Percentiles rank a stretch among this genome's conserved stretches.
phyloP scores from a whole-genome alignment of 2,888 invertebrate species.

The Rotaria sp. region DNA sequence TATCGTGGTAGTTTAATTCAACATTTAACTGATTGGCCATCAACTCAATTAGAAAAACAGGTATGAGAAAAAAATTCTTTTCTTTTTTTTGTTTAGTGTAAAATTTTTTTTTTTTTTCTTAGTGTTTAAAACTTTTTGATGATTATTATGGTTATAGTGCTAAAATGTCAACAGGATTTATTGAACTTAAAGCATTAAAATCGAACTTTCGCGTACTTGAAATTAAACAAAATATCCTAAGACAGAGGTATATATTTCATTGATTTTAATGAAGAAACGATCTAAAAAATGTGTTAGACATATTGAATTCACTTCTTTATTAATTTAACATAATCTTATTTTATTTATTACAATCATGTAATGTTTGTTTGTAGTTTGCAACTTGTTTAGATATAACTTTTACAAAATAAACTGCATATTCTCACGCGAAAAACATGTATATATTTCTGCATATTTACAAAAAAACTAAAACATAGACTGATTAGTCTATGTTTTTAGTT shows the following conservation, averaged over 20 bases:
- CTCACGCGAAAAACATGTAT: too few relatives aligned
- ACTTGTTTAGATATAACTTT: too few relatives aligned
- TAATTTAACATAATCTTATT: too few relatives aligned
- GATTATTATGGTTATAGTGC: constrained; percentile 29
- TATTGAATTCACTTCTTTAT: too few relatives aligned
- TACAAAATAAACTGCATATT: too few relatives aligned
- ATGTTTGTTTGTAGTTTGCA: too few relatives aligned
- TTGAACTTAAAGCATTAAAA: constrained; percentile 24
- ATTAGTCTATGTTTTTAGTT: too few relatives aligned
- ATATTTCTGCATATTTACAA: too few relatives aligned
- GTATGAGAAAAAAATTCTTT: not conserved
- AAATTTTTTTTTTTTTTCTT: not conserved
- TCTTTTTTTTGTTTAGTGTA: not conserved
- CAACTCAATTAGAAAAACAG: constrained; percentile 23
- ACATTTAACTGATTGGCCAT: constrained; percentile 20
- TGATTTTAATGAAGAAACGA: too few relatives aligned
- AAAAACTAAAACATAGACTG: too few relatives aligned
- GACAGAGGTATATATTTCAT: not conserved
- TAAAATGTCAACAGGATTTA: constrained; percentile 24
- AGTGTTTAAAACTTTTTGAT: constrained; percentile 28
- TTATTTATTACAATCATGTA: too few relatives aligned
- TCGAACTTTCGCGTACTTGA: constrained; percentile 8
- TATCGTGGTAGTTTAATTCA: constrained; percentile 8
- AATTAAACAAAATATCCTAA: constrained; percentile 16
- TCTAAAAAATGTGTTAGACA: too few relatives aligned